Percentiles rank a stretch among this genome's conserved stretches.
These are phyloP conservation scores for Tragopan temminckii DNA, from an alignment of 2,797 vertebrate species.

Conservation along the genomic window DNA sequence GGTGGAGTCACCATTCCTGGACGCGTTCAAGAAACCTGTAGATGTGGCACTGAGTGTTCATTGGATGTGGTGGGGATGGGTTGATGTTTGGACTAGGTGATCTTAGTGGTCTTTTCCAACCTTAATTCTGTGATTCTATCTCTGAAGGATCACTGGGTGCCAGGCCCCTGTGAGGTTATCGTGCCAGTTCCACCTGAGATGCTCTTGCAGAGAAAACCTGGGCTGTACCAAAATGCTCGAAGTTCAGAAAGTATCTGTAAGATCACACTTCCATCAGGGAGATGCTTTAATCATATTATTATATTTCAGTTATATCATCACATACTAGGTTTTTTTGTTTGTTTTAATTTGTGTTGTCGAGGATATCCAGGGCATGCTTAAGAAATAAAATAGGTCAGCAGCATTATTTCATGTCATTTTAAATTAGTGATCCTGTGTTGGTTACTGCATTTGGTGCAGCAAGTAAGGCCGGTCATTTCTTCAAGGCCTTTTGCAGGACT, in stretches of 20 bases:
- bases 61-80: too few relatives aligned
- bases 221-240: neutral
- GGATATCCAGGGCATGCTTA: neutral
- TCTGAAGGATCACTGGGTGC: neutral
- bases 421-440: neutral
- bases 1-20: too few relatives aligned
- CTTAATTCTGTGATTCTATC: too few relatives aligned
- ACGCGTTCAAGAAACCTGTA: too few relatives aligned
- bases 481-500: neutral
- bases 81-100: too few relatives aligned
- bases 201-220: neutral
- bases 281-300: neutral
- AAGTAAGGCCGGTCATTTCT: neutral
- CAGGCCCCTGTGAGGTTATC: neutral
- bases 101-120: too few relatives aligned
- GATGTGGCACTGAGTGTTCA: too few relatives aligned
- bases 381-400: conserved; percentile 5
- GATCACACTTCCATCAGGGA: neutral
- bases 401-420: neutral
- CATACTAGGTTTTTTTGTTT: too few relatives aligned
- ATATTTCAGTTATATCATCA: neutral
- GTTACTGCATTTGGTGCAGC: neutral
- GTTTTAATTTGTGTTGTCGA: neutral
- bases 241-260: neutral
- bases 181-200: neutral